Conservation (phyloP, 1,140 invertebrate genomes). For the Drosophila kohkoa region DNA sequence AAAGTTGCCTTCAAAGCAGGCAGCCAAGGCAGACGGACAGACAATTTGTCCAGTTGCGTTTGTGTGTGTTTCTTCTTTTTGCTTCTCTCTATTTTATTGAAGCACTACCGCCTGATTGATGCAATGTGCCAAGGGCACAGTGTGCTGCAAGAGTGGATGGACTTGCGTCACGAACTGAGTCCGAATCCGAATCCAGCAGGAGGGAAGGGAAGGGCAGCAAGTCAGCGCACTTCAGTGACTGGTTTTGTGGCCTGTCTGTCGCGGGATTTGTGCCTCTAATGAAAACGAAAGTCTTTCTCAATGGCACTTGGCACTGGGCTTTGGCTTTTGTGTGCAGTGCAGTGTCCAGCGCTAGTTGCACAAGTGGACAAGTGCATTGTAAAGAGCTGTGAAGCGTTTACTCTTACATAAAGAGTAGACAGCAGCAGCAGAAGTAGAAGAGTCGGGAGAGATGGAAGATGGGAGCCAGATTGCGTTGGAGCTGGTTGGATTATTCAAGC, state of each 20-base stretch:
- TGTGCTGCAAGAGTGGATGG: conserved; percentile 21
- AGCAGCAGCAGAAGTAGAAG: background rate
- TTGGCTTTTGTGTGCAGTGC: conserved; percentile 25
- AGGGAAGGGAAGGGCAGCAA: background rate
- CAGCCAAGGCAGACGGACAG: background rate
- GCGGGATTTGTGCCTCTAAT: conserved; percentile 23
- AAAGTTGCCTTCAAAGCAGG: conserved; percentile 16
- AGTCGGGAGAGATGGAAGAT: background rate
- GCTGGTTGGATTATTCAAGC: conserved; percentile 44
- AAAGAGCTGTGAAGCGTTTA: conserved; percentile 26
- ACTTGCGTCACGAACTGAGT: conserved; percentile 55
- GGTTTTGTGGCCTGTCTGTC: conserved; percentile 25
- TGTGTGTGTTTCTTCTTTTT: conserved; percentile 39
- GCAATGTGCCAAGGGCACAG: conserved; percentile 61
- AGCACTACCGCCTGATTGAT: conserved; percentile 54
- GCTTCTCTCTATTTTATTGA: conserved; percentile 32
- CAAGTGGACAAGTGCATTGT: conserved; percentile 33
- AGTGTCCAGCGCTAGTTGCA: conserved; percentile 29
- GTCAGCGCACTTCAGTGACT: conserved; percentile 9
- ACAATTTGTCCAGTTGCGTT: conserved; percentile 45
- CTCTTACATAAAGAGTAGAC: background rate
- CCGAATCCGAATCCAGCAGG: background rate
- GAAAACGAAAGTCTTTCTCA: conserved; percentile 73
- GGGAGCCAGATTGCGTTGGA: conserved; percentile 29
- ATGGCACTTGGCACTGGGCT: conserved; percentile 46